Base-by-base conservation (phyloP, 2,113 vertebrate genomes). In the Procapra przewalskii region DNA sequence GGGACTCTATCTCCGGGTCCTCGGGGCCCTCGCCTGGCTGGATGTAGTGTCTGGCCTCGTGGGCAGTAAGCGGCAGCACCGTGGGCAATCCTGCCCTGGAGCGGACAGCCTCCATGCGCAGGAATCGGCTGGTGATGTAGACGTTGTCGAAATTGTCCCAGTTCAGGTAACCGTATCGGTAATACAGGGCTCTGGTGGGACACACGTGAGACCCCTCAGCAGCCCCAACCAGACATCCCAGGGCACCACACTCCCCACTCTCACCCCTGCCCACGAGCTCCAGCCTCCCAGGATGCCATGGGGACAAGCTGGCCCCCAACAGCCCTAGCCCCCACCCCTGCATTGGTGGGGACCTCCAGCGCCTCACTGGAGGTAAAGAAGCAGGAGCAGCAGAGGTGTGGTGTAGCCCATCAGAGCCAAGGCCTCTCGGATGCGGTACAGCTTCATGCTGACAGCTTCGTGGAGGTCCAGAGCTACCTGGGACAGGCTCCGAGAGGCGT, bases 61-160 rank as follows among this genome's bases (percentile, higher is more conserved):
- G 96, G 0, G 59, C 3, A 0, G 93, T 99, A 79, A 99, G 98
- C 0, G 99, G 99, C 79, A 99, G 98, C 36, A 99, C 98, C 0
- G 99, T 99, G 50, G 98, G 97, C 54, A 96, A 98, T 50, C 99
- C 99, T 36, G 55, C 97, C 88, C 84, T 84, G 0, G 98, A 96
- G 29, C 98, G 91, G n/a, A 71, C 52, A 0, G 95, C 95, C 92
- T 99, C 99, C 94, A 99, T 64, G 43, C 96, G 95, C 82, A 99
- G 85, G 5, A 99, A 99, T 36, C 96, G 96, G 33, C 93, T 91
- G 0, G 98, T 99, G 98, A 99, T 99, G 97, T 99, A 99, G 40
- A 99, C 0, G 48, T 99, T 99, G 97, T 99, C 99, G 0, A 99
- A 99, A 84, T 89, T 13, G 31, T 99, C 98, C 0, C 98, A 80